A percentile compares a stretch with the other conserved stretches of the same genome.
Conservation (phyloP, 23 tunicate species). For the Trididemnum miniatum region DNA sequence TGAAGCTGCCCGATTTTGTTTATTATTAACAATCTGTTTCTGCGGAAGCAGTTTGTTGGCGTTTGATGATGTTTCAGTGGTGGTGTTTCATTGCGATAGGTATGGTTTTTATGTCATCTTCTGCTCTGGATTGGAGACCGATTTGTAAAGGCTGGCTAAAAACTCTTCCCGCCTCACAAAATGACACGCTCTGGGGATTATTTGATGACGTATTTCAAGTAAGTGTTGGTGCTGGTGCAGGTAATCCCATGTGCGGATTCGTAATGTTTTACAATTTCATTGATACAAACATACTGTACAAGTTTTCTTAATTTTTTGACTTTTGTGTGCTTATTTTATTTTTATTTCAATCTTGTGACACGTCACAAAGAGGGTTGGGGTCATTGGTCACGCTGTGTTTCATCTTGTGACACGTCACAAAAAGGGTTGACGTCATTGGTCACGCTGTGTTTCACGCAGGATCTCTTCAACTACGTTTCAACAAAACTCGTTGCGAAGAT, state of each 20-base stretch:
- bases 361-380: background rate
- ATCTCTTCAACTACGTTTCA: slow-evolving; percentile 54
- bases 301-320: too few species aligned
- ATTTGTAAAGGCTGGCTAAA: slow-evolving; percentile 79
- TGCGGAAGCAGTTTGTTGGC: too few species aligned
- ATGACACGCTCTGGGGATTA: slow-evolving; percentile 51
- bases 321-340: too few species aligned
- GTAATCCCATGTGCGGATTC: background rate
- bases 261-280: too few species aligned
- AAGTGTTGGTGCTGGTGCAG: background rate
- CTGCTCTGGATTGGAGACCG: slow-evolving; percentile 85
- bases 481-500: slow-evolving; percentile 81
- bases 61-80: too few species aligned
- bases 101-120: slow-evolving; percentile 90
- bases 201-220: slow-evolving; percentile 77
- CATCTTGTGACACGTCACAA: too few species aligned
- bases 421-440: background rate
- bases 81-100: too few species aligned
- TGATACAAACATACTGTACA: too few species aligned
- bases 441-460: slow-evolving; percentile 2
- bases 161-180: slow-evolving; percentile 55
- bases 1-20: too few species aligned
- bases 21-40: too few species aligned
- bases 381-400: background rate
- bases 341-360: too few species aligned